These are phyloP conservation scores for Aporophyla nigra DNA, from an alignment of 2,888 invertebrate species.

Conservation along the genomic window DNA sequence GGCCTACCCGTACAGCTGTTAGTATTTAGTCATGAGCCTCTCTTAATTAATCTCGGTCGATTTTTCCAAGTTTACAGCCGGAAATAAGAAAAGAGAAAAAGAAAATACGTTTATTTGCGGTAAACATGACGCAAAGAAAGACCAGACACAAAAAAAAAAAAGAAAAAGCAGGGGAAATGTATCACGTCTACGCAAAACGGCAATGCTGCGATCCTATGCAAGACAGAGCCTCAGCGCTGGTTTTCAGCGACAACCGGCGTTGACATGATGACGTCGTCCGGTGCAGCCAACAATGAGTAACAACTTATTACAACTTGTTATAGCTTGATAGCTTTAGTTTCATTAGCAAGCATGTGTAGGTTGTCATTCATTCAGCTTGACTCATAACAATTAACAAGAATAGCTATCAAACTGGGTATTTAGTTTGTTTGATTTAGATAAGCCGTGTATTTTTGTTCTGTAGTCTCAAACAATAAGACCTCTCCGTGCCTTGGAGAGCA, in stretches of 20 bases:
- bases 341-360: neutral
- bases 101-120: no score
- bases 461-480: neutral
- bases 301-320: neutral
- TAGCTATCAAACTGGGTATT: conserved; percentile 45
- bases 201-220: no score
- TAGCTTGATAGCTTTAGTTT: conserved; percentile 2
- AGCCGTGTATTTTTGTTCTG: neutral
- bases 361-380: conserved; percentile 38
- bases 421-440: conserved; percentile 60
- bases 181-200: no score
- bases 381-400: conserved; percentile 42
- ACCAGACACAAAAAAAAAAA: no score
- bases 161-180: no score
- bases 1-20: neutral
- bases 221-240: no score
- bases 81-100: conserved; percentile 14
- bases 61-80: conserved; percentile 19
- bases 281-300: no score
- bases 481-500: no score
- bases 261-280: no score
- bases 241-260: no score
- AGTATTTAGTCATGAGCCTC: neutral
- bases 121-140: no score
- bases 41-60: neutral